These are phyloP conservation scores for Ceratitis capitata DNA, from an alignment of 1,140 invertebrate genomes.

Conservation along the genomic window DNA sequence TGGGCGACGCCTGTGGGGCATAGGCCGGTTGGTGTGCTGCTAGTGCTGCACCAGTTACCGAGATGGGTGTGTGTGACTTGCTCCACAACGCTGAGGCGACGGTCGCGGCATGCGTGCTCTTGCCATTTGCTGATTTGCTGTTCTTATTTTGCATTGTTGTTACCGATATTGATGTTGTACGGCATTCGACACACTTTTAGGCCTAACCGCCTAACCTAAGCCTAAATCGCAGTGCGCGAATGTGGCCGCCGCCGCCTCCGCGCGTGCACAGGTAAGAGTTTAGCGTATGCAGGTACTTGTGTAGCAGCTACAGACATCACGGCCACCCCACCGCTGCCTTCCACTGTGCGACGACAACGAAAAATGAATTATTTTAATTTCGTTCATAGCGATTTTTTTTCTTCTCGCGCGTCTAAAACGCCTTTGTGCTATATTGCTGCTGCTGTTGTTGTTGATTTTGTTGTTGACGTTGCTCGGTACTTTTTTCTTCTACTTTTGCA, in stretches of 20 bases:
- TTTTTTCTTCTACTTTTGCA: constrained; percentile 2
- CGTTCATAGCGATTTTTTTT: neutral
- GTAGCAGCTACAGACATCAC: neutral
- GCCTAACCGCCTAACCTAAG: neutral
- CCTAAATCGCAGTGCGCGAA: neutral
- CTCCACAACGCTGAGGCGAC: no score
- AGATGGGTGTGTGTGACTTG: constrained; percentile 19
- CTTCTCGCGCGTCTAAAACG: neutral
- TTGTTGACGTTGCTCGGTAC: neutral
- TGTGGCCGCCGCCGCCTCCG: constrained; percentile 15
- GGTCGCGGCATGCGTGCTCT: constrained; percentile 40
- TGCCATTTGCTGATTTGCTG: constrained; percentile 37
- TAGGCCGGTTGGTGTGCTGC: neutral
- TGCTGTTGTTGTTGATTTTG: neutral
- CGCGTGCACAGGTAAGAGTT: neutral
- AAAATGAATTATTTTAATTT: constrained; percentile 64
- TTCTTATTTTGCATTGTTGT: constrained; percentile 31
- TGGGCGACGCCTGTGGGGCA: constrained; percentile 7
- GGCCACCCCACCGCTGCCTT: constrained; percentile 48
- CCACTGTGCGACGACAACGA: constrained; percentile 48
- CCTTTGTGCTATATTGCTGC: constrained; percentile 2
- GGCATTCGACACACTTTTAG: neutral
- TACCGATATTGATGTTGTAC: neutral
- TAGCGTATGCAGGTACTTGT: neutral
- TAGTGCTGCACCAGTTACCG: constrained; percentile 19